Evolutionary conservation across 2,113 vertebrate species (phyloP).

Genomic region (Narcine bancroftii): DNA sequence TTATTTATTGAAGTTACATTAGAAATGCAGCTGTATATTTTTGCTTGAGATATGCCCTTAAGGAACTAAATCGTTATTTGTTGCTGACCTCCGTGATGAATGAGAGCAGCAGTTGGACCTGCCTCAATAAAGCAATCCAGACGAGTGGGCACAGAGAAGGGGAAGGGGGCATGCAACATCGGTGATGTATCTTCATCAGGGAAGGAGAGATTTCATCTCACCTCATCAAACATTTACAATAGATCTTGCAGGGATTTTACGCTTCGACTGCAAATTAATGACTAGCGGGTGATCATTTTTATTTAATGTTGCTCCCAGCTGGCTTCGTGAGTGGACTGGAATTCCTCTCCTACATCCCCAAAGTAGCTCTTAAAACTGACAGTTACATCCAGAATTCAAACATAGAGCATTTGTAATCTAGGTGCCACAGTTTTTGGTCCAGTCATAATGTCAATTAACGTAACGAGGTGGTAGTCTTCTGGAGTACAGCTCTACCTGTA

Average conservation of each 20-base stretch:
- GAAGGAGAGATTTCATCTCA: not conserved
- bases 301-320: not conserved
- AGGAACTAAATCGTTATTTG: not conserved
- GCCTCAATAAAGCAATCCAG: not conserved
- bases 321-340: not conserved
- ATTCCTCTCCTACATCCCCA: not conserved
- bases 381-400: not conserved
- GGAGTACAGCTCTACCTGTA: not conserved
- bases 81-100: not conserved
- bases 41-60: not conserved
- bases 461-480: not conserved
- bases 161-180: not conserved
- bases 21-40: not conserved
- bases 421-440: not conserved
- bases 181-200: not conserved
- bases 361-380: not conserved
- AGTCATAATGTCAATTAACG: not conserved
- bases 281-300: not conserved
- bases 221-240: not conserved
- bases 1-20: slow-evolving; percentile 24
- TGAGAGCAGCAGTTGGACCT: not conserved
- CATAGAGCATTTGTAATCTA: not conserved
- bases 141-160: not conserved
- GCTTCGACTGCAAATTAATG: not conserved
- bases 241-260: not conserved